These are phyloP conservation scores for Galeruca laticollis DNA, from an alignment of 2,888 invertebrate genomes.

Conservation along the genomic window DNA sequence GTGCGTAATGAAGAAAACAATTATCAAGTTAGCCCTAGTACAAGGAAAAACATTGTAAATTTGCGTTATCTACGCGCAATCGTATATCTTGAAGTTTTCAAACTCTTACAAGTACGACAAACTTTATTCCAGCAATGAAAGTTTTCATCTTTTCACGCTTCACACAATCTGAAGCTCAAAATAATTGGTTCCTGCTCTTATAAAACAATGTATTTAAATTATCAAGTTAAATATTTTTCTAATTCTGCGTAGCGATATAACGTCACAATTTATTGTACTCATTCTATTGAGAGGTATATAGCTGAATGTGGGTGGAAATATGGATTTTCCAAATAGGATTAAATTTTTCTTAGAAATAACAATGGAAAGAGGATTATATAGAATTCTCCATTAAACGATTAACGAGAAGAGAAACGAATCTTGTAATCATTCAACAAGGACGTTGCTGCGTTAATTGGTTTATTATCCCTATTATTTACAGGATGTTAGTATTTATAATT, in stretches of 20 bases:
- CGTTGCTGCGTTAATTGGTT: neutral
- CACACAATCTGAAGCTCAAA: neutral
- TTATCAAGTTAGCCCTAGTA: too few relatives aligned
- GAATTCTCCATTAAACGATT: neutral
- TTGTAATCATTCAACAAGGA: neutral
- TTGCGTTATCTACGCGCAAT: too few relatives aligned
- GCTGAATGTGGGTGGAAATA: constrained; percentile 1
- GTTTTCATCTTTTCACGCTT: too few relatives aligned
- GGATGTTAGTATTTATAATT: neutral
- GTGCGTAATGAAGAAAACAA: too few relatives aligned
- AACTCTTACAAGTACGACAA: too few relatives aligned
- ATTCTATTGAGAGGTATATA: neutral
- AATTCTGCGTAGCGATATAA: neutral
- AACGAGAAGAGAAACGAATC: neutral
- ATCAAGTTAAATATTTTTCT: neutral
- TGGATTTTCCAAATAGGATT: neutral
- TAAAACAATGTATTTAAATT: neutral
- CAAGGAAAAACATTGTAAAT: too few relatives aligned
- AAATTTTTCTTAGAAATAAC: neutral
- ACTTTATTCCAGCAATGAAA: too few relatives aligned
- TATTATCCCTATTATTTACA: neutral
- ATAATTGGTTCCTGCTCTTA: neutral
- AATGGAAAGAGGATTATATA: constrained; percentile 12
- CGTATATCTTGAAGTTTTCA: too few relatives aligned
- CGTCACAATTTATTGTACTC: neutral